Evolutionary conservation across 2,888 invertebrate genomes (phyloP), one percentile per base, ranked within the genome.

Genomic region (Parnassius mnemosyne): DNA sequence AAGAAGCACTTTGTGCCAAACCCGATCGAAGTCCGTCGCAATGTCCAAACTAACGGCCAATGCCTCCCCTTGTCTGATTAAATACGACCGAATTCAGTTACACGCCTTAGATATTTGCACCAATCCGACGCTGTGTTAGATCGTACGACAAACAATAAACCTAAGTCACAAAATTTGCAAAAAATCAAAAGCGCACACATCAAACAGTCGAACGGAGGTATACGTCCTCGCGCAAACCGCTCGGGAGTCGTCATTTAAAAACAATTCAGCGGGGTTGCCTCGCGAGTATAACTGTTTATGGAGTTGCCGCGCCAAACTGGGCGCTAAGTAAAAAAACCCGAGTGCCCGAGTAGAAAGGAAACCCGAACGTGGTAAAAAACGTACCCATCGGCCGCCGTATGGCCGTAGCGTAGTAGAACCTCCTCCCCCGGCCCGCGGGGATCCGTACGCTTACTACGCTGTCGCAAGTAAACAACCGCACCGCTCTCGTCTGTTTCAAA

Each of bases 261-360:
- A 87, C 88, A 86, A 89, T 89, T 83, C 87, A 75, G 79, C 85
- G 89, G 89, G 89, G 87, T 88, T 85, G 86, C 89, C 88, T 87
- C 81, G 81, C 80, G 76, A 76, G 73, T 82, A 73, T 87, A 89
- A 90, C 90, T 89, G 89, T 90, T 85, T 90, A 90, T 80, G 90
- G 90, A 85, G 84, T 84, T 81, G 84, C 78, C 78, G 80, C 77
- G 69, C 71, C 90, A 89, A 89, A 85, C 89, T 79, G 79, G 78
- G 86, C 87, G 83, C 79, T 76, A 78, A 73, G 77, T 79, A 83
- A 85, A 89, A 89, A 89, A 71, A 70, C 83, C 76, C 76, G 81
- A 80, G 80, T 64, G 76, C 72, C 72, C 77, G 76, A 80, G 81
- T 79, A 82, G 78, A 84, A 84, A 85, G 85, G 85, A 81, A 85